Base-by-base conservation (phyloP, 2,113 vertebrate genomes). In the Empidonax alnorum region DNA sequence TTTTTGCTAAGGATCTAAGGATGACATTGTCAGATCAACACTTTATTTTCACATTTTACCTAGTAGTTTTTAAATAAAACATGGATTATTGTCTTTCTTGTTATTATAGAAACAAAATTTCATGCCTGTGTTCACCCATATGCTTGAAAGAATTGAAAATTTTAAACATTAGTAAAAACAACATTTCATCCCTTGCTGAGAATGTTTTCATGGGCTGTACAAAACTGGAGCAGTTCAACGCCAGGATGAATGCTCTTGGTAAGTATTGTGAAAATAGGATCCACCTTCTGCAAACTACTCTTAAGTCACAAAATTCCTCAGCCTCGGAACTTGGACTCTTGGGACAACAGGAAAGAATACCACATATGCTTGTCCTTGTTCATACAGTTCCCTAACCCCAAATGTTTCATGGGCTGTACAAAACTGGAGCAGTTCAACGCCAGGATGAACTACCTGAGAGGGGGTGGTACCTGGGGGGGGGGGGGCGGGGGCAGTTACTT, bases 91-190 rank as follows among this genome's bases (percentile, higher is more conserved):
- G 89, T 67, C 22, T 61, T 92, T 95, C 13, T 92, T 75, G 44
- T 92, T 74, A 30, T 42, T 80, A 47, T 75, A 99, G 99, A 61
- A 99, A 99, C 97, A 97, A 97, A 88, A 98, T 99, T 67, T 96
- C 97, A 12, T 97, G 97, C 73, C 97, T 99, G n/a, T 90, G 84
- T 66, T 90, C 81, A 10, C 97, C 98, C 4, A 93, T 99, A 25
- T 90, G 71, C 90, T 98, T 99, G 81, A 97, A 98, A 68, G 98
- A 99, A 89, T 75, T 99, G 92, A 99, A 98, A 95, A 96, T 98
- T 95, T 97, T 99, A 62, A 99, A 99, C 27, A 96, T 99, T 87
- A 99, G 98, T 96, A 99, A 98, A 96, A 99, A 99, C 95, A 79
- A 33, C 52, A 97, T 99, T 96, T 97, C 97, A 44, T 96, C 77